phyloP scores from a whole-genome alignment of 2,888 invertebrate genomes.

The Resseliella maxima region DNA sequence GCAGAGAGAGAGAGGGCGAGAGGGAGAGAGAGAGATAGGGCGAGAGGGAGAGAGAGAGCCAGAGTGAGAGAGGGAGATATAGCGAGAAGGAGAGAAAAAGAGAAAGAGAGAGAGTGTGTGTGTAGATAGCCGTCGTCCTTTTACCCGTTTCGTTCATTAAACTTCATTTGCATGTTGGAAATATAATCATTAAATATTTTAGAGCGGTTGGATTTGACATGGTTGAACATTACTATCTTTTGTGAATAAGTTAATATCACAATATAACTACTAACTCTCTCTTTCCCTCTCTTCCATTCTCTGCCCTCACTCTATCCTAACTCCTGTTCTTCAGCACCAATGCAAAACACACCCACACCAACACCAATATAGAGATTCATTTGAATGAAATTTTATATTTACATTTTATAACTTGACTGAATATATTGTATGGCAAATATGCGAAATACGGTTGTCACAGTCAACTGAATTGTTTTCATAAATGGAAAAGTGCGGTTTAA shows the following conservation, averaged over 20 bases:
- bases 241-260: not conserved
- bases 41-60: no score
- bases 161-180: slow-evolving; percentile 46
- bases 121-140: not conserved
- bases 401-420: slow-evolving; percentile 30
- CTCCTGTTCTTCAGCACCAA: no score
- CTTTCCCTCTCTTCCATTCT: not conserved
- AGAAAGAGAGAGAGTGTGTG: no score
- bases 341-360: not conserved
- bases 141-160: slow-evolving; percentile 36
- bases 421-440: slow-evolving; percentile 8
- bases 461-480: slow-evolving; percentile 23
- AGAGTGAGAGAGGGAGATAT: no score
- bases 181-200: slow-evolving; percentile 49
- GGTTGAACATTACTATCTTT: not conserved
- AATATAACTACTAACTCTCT: not conserved
- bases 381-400: not conserved
- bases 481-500: slow-evolving; percentile 35
- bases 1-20: no score
- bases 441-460: slow-evolving; percentile 18
- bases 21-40: no score
- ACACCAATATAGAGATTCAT: not conserved
- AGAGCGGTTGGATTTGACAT: slow-evolving; percentile 50
- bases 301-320: not conserved
- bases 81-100: no score